phyloP scores from a whole-genome alignment of 2,888 invertebrate species.

The Ctenicera cuprea region DNA sequence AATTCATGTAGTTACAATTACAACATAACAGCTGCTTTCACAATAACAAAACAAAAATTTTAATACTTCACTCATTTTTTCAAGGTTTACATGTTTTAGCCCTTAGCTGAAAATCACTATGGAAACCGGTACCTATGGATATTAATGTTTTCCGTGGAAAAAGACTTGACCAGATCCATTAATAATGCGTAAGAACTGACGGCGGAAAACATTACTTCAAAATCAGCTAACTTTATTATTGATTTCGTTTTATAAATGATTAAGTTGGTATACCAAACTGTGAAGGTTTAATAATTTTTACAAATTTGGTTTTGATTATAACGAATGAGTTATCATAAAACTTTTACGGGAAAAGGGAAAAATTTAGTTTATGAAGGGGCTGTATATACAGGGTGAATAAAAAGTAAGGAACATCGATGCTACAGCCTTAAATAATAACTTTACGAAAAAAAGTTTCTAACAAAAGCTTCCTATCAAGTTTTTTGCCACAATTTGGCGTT shows the following conservation, averaged over 20 bases:
- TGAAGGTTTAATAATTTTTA: constrained; percentile 2
- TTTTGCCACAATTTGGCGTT: no score
- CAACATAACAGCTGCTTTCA: background rate
- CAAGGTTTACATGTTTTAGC: background rate
- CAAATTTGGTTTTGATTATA: background rate
- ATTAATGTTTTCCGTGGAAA: constrained; percentile 27
- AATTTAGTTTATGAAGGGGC: no score
- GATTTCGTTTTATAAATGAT: constrained; percentile 21
- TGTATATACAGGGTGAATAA: background rate
- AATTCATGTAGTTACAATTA: background rate
- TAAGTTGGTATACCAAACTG: background rate
- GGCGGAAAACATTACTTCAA: constrained; percentile 23
- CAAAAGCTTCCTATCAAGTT: no score
- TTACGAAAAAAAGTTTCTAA: no score
- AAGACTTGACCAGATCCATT: constrained; percentile 29
- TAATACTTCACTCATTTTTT: background rate
- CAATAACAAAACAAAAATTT: background rate
- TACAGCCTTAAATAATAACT: no score
- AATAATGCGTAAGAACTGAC: constrained; percentile 29
- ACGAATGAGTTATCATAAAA: background rate
- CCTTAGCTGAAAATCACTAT: background rate
- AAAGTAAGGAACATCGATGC: no score
- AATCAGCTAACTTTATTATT: constrained; percentile 28
- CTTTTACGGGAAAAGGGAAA: no score
- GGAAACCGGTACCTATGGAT: constrained; percentile 20